Conservation (phyloP, 2,113 vertebrate genomes). For the Heloderma charlesbogerti region DNA sequence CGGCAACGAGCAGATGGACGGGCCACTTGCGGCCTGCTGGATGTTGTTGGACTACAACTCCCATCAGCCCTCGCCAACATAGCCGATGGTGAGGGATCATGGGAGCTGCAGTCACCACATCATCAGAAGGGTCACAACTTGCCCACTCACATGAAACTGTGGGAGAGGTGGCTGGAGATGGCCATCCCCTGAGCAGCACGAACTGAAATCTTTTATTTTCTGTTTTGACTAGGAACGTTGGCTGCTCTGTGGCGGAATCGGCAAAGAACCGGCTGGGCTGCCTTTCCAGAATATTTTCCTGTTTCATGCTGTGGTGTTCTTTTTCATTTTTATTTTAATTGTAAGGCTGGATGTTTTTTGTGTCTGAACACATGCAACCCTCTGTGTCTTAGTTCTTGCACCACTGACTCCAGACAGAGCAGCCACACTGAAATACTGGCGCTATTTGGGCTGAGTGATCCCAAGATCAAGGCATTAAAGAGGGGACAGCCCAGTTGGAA, state of each 20-base stretch:
- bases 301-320: background rate
- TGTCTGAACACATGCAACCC: conserved; percentile 28
- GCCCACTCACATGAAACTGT: too few relatives aligned
- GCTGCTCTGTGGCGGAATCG: conserved; percentile 12
- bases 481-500: background rate
- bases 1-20: background rate
- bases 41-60: background rate
- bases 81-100: too few relatives aligned
- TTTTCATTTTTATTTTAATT: conserved; percentile 12
- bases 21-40: background rate
- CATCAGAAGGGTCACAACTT: too few relatives aligned
- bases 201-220: conserved; percentile 24
- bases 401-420: background rate
- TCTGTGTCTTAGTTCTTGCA: background rate
- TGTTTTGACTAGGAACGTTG: conserved; percentile 53
- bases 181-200: background rate
- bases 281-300: conserved; percentile 26
- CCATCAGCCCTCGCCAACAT: background rate
- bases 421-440: background rate
- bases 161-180: background rate
- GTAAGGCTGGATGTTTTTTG: background rate
- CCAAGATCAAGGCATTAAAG: background rate
- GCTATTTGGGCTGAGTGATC: background rate
- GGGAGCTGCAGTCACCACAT: too few relatives aligned
- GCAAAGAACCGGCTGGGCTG: conserved; percentile 25